These are phyloP conservation scores for Coccyzus lansbergi DNA, from an alignment of 2,797 vertebrate species.

Conservation along the genomic window DNA sequence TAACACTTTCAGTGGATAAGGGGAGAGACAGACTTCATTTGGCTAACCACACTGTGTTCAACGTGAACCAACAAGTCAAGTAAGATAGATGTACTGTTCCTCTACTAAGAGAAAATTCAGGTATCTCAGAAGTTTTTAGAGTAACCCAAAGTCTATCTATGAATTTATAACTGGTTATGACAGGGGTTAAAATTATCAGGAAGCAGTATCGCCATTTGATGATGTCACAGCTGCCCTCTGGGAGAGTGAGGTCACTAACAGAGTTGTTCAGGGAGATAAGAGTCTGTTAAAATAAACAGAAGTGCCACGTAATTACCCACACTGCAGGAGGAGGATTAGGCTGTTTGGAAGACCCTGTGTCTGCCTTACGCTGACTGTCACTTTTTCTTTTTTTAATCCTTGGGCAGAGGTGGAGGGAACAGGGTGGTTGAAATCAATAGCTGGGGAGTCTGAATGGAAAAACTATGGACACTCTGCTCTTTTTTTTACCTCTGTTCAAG, in stretches of 20 bases:
- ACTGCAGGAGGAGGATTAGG: slow-evolving; percentile 80
- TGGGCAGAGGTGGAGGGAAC: slow-evolving; percentile 28
- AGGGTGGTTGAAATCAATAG: neutral
- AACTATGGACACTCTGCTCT: neutral
- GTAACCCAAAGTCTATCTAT: neutral
- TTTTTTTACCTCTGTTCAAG: neutral
- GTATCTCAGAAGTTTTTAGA: neutral
- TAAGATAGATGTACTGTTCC: neutral
- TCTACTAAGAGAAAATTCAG: rapidly evolving
- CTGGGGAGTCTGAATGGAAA: neutral
- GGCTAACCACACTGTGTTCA: rapidly evolving
- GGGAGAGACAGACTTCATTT: neutral
- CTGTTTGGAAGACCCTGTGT: slow-evolving; percentile 75
- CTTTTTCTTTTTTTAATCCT: neutral
- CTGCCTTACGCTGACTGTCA: slow-evolving; percentile 42
- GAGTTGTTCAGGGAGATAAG: slow-evolving; percentile 80
- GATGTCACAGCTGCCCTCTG: slow-evolving; percentile 72
- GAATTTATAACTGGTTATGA: slow-evolving; percentile 47
- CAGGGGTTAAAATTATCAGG: slow-evolving; percentile 69
- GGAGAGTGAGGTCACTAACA: slow-evolving; percentile 82
- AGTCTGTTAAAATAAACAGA: slow-evolving; percentile 82
- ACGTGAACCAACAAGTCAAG: neutral
- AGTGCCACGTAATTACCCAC: slow-evolving; percentile 78
- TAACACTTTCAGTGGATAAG: neutral
- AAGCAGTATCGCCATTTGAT: slow-evolving; percentile 45